Conservation (phyloP, 2,113 vertebrate species). For the Galeopterus variegatus region DNA sequence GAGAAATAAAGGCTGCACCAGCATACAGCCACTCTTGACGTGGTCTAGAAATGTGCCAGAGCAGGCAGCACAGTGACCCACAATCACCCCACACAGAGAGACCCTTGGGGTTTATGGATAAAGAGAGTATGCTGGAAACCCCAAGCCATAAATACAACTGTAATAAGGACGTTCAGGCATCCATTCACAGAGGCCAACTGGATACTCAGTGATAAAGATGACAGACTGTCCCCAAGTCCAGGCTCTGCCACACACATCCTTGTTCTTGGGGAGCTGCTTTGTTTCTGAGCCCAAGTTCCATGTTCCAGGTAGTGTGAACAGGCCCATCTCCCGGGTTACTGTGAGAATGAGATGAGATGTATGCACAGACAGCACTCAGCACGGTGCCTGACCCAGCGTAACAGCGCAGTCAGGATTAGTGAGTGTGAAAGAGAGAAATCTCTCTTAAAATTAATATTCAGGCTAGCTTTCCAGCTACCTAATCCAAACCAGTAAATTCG, state of each 20-base stretch:
- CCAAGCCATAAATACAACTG: neutral
- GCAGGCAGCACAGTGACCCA: fast-evolving
- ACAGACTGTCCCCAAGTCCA: too few relatives aligned
- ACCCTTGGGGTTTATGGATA: neutral
- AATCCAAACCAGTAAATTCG: neutral
- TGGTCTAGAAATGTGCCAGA: too few relatives aligned
- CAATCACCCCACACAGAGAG: fast-evolving
- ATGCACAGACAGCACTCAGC: fast-evolving
- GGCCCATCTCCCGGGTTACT: neutral
- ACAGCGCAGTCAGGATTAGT: fast-evolving
- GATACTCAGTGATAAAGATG: neutral
- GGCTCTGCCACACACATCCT: fast-evolving
- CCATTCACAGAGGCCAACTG: neutral
- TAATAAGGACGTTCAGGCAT: neutral
- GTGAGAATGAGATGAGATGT: neutral
- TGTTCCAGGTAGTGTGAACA: neutral
- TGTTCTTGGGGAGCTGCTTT: fast-evolving
- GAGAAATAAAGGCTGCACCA: too few relatives aligned
- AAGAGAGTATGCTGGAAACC: neutral
- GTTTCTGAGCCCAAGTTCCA: neutral
- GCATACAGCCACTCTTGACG: neutral
- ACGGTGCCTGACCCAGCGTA: fast-evolving
- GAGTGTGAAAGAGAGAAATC: neutral
- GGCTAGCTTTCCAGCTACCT: neutral
- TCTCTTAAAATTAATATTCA: neutral